Evolutionary conservation across 2,888 invertebrate species (phyloP).

Genomic region (Drymonia ruficornis): DNA sequence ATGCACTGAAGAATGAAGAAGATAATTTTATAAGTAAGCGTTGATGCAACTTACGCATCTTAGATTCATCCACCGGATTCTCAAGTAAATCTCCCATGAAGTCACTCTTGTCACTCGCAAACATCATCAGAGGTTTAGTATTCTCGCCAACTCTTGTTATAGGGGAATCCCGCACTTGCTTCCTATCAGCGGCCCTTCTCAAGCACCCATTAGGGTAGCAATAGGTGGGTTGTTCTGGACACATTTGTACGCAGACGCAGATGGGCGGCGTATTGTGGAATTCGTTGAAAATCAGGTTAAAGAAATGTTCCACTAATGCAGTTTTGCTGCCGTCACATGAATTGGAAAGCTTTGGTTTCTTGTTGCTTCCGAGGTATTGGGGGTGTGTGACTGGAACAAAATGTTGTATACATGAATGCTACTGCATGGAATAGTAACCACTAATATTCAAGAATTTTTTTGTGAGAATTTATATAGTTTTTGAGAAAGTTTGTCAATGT

Average conservation of each 20-base stretch:
- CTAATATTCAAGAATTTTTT: no score
- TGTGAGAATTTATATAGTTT: no score
- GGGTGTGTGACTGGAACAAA: constrained; percentile 44
- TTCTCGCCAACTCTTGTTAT: constrained; percentile 35
- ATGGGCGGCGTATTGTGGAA: constrained; percentile 62
- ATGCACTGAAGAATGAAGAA: no score
- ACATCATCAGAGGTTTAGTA: constrained; percentile 44
- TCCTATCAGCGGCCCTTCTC: constrained; percentile 40
- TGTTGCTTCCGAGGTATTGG: constrained; percentile 32
- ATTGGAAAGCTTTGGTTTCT: constrained; percentile 22
- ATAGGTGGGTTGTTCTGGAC: constrained; percentile 63
- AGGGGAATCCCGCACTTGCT: constrained; percentile 21
- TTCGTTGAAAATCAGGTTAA: constrained; percentile 68
- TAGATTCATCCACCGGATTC: constrained; percentile 36
- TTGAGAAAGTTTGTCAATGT: no score
- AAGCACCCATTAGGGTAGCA: constrained; percentile 74
- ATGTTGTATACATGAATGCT: no score
- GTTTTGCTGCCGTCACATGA: constrained; percentile 51
- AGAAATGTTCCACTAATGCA: constrained; percentile 64
- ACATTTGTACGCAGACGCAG: constrained; percentile 74
- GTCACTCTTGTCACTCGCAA: constrained; percentile 52
- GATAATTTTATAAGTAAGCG: no score
- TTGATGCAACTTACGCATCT: constrained; percentile 31
- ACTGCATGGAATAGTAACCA: no score
- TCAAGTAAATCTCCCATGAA: constrained; percentile 46